Evolutionary conservation across 2,113 vertebrate species (phyloP), one percentile per base, ranked within the genome.

Genomic region (Thryonomys swinderianus): DNA sequence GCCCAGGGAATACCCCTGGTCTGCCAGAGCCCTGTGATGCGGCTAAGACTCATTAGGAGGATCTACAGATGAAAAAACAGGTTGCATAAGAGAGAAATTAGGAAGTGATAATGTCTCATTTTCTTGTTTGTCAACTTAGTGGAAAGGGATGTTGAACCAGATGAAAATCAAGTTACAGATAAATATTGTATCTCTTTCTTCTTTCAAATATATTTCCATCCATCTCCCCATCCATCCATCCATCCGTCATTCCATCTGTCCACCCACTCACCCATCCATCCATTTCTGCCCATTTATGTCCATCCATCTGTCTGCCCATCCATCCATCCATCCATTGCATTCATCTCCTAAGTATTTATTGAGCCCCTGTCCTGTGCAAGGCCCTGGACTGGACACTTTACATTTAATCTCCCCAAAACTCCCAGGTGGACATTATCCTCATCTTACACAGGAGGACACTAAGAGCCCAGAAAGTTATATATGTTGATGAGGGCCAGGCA

Each of bases 71-170:
- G 76, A 62, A 92, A 76, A 84, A 42, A 79, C 10, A 80, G 55
- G 27, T 90, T 90, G 82, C 32, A 20, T 18, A 69, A 73, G 20
- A 48, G 78, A 90, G 45, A 51, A 90, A 45, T 88, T 78, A 89
- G 82, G 27, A 40, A 62, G 51, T 23, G 34, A 37, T 57, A 34
- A 67, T 37, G n/a, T 64, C 89, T 95, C 5, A 0, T 88, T 64
- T 90, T 95, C 64, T 90, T 78, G 45, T 61, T 89, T 55, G 71
- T 92, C n/a, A 82, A 37, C 83, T 78, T 82, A 78, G 66, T 18
- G 34, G 48, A 73, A 91, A 92, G 67, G n/a, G 48, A 48, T 67
- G 66, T 73, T 64, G 80, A 91, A 23, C 32, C 42, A 66, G 66
- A 37, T 23, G 64, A 30, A 34, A 87, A 71, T 57, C 37, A 62